A percentile compares a stretch with the other conserved stretches of the same genome.
Conservation (phyloP, 2,888 invertebrate species). For the Encarsia formosa region DNA sequence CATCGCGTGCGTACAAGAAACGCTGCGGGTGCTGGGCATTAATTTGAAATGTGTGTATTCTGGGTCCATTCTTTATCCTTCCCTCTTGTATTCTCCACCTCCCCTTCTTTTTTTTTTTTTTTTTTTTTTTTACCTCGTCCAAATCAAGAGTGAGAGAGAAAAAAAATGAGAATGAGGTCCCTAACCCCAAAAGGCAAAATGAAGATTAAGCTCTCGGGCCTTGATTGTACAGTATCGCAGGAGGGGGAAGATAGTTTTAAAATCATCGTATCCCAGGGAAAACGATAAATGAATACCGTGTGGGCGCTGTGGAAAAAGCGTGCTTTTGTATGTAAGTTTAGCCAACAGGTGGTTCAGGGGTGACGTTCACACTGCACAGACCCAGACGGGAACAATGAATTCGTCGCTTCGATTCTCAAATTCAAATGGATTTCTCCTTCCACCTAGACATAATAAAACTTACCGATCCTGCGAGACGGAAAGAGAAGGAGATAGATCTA, state of each 20-base stretch:
- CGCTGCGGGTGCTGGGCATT: conserved; percentile 5
- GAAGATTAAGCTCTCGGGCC: conserved; percentile 38
- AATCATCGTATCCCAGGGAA: conserved; percentile 36
- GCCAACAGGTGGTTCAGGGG: conserved; percentile 43
- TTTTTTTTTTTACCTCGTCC: not conserved
- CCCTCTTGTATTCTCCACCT: too few relatives aligned
- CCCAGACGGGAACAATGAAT: too few relatives aligned
- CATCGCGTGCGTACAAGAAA: not conserved
- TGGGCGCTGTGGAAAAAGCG: not conserved
- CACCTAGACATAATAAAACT: too few relatives aligned
- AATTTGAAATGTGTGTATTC: conserved; percentile 7
- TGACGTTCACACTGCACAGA: conserved; percentile 38
- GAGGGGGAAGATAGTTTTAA: conserved; percentile 41
- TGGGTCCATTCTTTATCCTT: not conserved
- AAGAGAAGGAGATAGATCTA: not conserved
- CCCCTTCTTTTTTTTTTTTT: not conserved
- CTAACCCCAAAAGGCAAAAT: conserved; percentile 43
- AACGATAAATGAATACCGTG: not conserved
- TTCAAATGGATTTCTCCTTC: too few relatives aligned
- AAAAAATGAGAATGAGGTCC: conserved; percentile 35
- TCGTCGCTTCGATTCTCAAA: too few relatives aligned
- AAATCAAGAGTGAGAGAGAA: not conserved
- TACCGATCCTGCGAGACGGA: conserved; percentile 32
- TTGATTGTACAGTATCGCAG: too few relatives aligned
- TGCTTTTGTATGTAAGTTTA: conserved; percentile 11